Conservation (phyloP, 2,888 invertebrate genomes). For the Mesochorus sp. region DNA sequence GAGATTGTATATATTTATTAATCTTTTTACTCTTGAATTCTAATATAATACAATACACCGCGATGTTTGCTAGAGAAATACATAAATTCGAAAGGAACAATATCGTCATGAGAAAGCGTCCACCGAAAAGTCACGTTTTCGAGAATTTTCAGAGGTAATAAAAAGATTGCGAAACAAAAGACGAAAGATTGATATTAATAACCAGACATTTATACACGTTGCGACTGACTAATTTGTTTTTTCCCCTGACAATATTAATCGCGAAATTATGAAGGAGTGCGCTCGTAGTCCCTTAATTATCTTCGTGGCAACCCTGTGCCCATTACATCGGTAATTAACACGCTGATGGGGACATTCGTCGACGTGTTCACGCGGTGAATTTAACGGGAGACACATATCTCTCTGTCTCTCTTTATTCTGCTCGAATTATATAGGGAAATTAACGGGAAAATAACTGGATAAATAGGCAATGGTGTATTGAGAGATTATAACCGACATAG, state of each 20-base stretch:
- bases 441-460: no score
- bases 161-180: constrained; percentile 48
- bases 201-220: constrained; percentile 4
- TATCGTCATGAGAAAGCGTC: no score
- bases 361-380: constrained; percentile 23
- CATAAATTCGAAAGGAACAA: no score
- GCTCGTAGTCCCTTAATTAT: constrained; percentile 49
- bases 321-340: constrained; percentile 41
- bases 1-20: no score
- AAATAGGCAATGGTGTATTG: no score
- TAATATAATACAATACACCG: no score
- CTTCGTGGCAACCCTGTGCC: constrained; percentile 24
- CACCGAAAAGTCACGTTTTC: no score
- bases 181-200: constrained; percentile 49
- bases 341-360: constrained; percentile 32
- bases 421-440: no score
- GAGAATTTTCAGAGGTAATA: no score
- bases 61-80: no score
- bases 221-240: constrained; percentile 26
- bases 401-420: background rate
- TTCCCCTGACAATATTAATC: constrained; percentile 32
- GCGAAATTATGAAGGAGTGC: constrained; percentile 8
- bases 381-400: constrained; percentile 24
- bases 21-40: no score
- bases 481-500: no score